Conservation (phyloP, 37 sponge, comb jelly and placozoan species). For the Mnemiopsis leidyi region DNA sequence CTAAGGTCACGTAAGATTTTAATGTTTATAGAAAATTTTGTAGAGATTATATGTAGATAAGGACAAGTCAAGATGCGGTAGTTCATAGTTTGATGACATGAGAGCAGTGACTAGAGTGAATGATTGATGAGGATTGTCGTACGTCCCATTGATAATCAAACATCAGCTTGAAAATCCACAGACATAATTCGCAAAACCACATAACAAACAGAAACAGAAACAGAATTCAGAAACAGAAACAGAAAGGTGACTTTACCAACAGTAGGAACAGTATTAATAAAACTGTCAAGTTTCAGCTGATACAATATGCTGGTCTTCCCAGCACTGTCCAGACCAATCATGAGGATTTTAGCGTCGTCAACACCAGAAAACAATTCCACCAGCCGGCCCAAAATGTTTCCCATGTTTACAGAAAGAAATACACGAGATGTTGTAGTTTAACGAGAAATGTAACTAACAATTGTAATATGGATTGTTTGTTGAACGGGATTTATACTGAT, state of each 20-base stretch:
- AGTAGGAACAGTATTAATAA: not conserved
- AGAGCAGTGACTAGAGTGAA: too few relatives aligned
- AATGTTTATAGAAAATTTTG: too few relatives aligned
- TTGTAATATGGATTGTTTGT: too few relatives aligned
- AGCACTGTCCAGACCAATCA: not conserved
- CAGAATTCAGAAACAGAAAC: not conserved
- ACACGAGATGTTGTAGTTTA: not conserved
- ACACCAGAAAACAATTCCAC: not conserved
- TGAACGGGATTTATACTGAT: too few relatives aligned
- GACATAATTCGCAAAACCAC: not conserved
- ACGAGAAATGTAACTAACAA: too few relatives aligned
- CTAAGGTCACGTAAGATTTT: too few relatives aligned
- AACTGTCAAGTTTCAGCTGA: not conserved
- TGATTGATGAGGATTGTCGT: too few relatives aligned
- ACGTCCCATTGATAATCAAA: not conserved
- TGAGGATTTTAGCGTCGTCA: not conserved
- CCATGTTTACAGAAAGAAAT: not conserved
- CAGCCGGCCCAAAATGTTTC: not conserved
- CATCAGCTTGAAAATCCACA: not conserved
- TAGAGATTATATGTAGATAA: too few relatives aligned
- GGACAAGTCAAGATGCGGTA: too few relatives aligned
- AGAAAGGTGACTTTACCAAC: not conserved
- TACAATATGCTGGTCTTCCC: conserved; percentile 13
- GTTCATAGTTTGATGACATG: too few relatives aligned
- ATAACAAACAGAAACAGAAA: not conserved